Conservation (phyloP, 2,113 vertebrate species). For the Lichenostomus cassidix region DNA sequence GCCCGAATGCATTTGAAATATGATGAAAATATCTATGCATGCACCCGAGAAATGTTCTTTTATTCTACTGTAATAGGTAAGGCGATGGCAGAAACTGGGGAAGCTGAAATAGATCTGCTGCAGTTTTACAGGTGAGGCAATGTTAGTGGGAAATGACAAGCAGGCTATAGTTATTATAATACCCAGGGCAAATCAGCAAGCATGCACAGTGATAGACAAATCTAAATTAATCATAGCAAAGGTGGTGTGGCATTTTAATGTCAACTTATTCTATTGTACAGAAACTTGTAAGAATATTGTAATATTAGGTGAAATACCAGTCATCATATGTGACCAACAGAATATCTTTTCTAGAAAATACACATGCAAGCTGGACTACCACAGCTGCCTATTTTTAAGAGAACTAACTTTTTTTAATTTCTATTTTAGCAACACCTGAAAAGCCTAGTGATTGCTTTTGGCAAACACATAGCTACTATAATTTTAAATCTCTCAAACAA, state of each 20-base stretch:
- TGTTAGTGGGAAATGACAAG: slow-evolving; percentile 69
- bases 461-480: slow-evolving; percentile 12
- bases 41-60: slow-evolving; percentile 55
- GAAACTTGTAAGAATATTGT: slow-evolving; percentile 52
- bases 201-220: slow-evolving; percentile 74
- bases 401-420: background rate
- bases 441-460: slow-evolving; percentile 43
- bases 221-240: slow-evolving; percentile 74
- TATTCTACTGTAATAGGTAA: slow-evolving; percentile 56
- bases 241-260: slow-evolving; percentile 72
- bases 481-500: background rate
- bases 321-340: background rate
- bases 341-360: slow-evolving; percentile 45
- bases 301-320: slow-evolving; percentile 15
- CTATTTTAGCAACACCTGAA: slow-evolving; percentile 51
- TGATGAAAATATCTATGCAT: slow-evolving; percentile 52
- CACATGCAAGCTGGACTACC: slow-evolving; percentile 5
- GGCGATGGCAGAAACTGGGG: slow-evolving; percentile 35
- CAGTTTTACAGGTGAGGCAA: slow-evolving; percentile 70
- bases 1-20: slow-evolving; percentile 34
- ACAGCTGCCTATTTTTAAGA: slow-evolving; percentile 1
- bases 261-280: slow-evolving; percentile 43
- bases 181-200: slow-evolving; percentile 75
- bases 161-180: slow-evolving; percentile 73
- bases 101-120: slow-evolving; percentile 57